Evolutionary conservation across 2,888 invertebrate species (phyloP), one percentile per base, ranked within the genome.

Genomic region (Gonocerus acuteangulatus): DNA sequence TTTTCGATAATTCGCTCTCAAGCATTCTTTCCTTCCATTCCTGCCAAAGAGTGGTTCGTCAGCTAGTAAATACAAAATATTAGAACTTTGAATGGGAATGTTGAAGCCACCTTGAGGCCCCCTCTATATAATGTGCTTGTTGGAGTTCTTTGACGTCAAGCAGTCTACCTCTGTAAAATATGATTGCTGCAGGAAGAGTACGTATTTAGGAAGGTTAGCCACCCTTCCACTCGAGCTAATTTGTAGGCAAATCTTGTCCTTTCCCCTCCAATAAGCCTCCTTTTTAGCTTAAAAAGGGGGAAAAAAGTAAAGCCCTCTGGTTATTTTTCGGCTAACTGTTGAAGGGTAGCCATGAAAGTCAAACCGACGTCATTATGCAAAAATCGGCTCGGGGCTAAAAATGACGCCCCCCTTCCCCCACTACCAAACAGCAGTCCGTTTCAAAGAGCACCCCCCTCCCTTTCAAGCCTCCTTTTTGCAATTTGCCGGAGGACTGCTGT

Each of bases 281-380:
- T n/a, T 39, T 39, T 15, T 15, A 39, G 13, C 39, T 11, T 11
- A 39, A 39, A 39, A 39, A n/a, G n/a, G n/a, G n/a, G n/a, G n/a
- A 39, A 39, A 39, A 39, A 39, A 39, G 13, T 51, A n/a, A 27
- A 21, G 18, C 51, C 36, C 32, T 32, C 51, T 51, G 51, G 51
- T 51, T 51, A 51, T 36, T 51, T 51, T 51, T 51, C 36, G 19
- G 36, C 51, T 27, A 18, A 2, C 13, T n/a, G n/a, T 16, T 18
- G 21, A 36, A n/a, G 47, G 21, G 21, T 13, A 4, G 27, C 21
- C 54, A 54, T 54, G 54, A 54, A 54, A 54, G 54, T 54, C 54
- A 54, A 54, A 54, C 54, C 54, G 54, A 54, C 54, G 54, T 54
- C 54, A 54, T 54, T 54, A 54, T 54, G 54, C 22, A 54, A 54